Evolutionary conservation across 2,113 vertebrate genomes (phyloP).

Genomic region (Fulica atra): DNA sequence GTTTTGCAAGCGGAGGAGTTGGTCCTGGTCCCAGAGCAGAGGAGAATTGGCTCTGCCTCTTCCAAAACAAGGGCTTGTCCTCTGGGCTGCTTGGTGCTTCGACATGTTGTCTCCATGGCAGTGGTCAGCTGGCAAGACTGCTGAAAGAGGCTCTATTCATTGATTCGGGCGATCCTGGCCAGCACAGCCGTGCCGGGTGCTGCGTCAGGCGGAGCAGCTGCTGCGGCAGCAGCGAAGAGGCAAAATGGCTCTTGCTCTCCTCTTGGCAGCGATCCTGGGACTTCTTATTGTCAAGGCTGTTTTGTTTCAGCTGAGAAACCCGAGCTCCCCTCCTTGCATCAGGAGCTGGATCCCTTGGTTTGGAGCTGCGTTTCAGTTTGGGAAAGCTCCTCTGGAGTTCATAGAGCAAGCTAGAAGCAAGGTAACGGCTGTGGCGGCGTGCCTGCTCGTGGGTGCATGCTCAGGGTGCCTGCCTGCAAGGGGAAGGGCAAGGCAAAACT

Average conservation of each 20-base stretch:
- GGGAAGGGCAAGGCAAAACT: neutral
- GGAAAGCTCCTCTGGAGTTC: conserved; percentile 81
- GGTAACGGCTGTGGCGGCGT: conserved; percentile 58
- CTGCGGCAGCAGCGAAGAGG: neutral
- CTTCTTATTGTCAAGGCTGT: conserved; percentile 38
- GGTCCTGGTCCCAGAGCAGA: neutral
- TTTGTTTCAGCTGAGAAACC: conserved; percentile 38
- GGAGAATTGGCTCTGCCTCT: neutral
- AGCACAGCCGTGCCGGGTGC: neutral
- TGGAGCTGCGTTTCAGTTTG: conserved; percentile 79
- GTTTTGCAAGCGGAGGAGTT: neutral
- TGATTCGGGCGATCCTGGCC: neutral
- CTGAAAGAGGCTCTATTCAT: neutral
- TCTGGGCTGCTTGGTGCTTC: neutral
- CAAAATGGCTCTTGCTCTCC: conserved; percentile 17
- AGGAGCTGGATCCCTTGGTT: conserved; percentile 85
- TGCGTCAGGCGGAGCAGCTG: neutral
- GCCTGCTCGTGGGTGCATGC: neutral
- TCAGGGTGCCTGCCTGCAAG: neutral
- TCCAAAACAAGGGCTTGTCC: neutral
- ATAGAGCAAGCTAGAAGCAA: conserved; percentile 77
- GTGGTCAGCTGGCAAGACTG: neutral
- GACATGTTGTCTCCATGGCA: neutral
- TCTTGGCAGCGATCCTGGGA: conserved; percentile 47
- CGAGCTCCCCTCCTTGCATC: conserved; percentile 74